Evolutionary conservation across 1,140 invertebrate species (phyloP), one percentile per base, ranked within the genome.

Genomic region (Melanaphis sacchari): DNA sequence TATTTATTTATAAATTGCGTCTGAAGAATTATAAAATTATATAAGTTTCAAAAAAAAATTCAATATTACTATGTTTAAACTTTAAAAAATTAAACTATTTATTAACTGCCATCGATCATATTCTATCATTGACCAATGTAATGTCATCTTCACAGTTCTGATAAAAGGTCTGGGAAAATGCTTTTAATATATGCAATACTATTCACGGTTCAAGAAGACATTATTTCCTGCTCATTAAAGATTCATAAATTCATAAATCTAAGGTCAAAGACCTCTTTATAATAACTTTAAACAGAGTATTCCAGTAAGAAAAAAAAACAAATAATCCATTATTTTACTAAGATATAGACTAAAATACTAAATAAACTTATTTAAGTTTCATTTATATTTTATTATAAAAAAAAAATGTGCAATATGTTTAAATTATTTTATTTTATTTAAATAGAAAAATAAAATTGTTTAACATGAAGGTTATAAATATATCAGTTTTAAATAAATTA

Each of bases 141-240:
- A 46, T 81, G 43, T 49, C 43, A 82, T 92, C 90, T 81, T 76
- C 24, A 81, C n/a, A 18, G 59, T 81, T 76, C 41, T 82, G 90
- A 91, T 46, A 81, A 82, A 82, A 92, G 22, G n/a, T 46, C 31
- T 36, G n/a, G 43, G 40, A 24, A 92, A 93, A 54, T 38, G 46
- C 22, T 49, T 93, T 85, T 93, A 93, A 93, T 93, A 40, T 93
- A 93, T 93, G 46, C 91, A 93, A 93, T 40, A 52, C 91, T 93
- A 93, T 93, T 93, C 91, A 93, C 54, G 43, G 76, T 93, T 93
- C 76, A 93, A 84, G 43, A 93, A 93, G 90, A 92, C 90, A 93
- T 82, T 93, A 93, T 82, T 93, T 93, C 91, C 91, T 93, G 91
- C 46, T 93, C 76, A 93, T 84, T 46, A 93, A 92, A 24, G 54